phyloP scores from a whole-genome alignment of 2,797 vertebrate genomes.

The Emys orbicularis region DNA sequence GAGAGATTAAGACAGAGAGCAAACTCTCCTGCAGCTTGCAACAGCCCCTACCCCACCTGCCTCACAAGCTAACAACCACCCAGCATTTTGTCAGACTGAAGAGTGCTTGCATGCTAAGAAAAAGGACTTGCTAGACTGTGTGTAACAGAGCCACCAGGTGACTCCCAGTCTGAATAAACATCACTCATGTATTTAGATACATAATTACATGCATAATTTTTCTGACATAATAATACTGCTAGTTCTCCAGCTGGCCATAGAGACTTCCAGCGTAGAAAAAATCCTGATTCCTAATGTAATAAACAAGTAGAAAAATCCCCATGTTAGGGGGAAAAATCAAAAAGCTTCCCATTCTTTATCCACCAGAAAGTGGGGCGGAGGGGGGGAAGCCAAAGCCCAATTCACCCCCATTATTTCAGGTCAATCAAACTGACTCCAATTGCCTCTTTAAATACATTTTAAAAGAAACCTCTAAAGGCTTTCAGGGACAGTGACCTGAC shows the following conservation, averaged over 20 bases:
- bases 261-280: not conserved
- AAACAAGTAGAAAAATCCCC: not conserved
- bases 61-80: not conserved
- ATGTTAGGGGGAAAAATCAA: not conserved
- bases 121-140: not conserved
- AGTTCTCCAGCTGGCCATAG: no score
- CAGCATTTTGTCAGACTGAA: not conserved
- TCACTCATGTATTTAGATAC: not conserved
- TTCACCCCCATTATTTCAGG: no score
- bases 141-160: rapidly evolving
- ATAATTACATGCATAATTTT: not conserved
- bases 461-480: no score
- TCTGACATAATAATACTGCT: not conserved
- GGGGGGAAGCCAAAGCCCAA: not conserved
- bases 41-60: rapidly evolving
- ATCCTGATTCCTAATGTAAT: not conserved
- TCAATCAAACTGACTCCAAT: no score
- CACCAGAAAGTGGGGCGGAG: not conserved
- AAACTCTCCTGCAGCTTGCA: not conserved
- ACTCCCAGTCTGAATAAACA: not conserved
- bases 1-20: not conserved
- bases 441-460: no score
- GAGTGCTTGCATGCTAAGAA: not conserved
- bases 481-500: no score
- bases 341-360: not conserved